Conservation (phyloP, 1,140 invertebrate genomes). For the Drosophila nikananu region DNA sequence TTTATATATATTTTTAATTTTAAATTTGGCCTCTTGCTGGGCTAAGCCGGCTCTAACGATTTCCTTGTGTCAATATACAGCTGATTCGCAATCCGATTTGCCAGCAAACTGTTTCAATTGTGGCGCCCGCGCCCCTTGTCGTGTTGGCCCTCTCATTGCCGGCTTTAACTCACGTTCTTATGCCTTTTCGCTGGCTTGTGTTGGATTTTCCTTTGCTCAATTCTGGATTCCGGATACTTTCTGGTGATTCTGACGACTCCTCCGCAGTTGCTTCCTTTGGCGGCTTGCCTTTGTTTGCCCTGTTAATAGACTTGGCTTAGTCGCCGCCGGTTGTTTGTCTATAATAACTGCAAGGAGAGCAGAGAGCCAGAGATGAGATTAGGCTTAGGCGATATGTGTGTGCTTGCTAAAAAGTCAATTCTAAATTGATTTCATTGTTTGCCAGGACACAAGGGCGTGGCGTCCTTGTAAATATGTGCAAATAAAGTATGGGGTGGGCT, state of each 20-base stretch:
- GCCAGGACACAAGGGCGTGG: constrained; percentile 9
- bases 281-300: constrained; percentile 57
- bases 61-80: constrained; percentile 82
- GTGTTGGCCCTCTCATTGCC: constrained; percentile 68
- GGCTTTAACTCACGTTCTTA: constrained; percentile 30
- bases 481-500: constrained; percentile 21
- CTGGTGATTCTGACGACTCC: constrained; percentile 7
- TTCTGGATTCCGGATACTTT: constrained; percentile 6
- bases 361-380: constrained; percentile 49
- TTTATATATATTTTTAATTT: constrained; percentile 72
- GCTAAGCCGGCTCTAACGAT: constrained; percentile 79
- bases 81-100: constrained; percentile 78
- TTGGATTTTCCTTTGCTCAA: constrained; percentile 1
- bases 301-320: constrained; percentile 74
- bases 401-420: constrained; percentile 51
- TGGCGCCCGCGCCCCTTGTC: constrained; percentile 23
- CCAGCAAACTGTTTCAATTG: constrained; percentile 66
- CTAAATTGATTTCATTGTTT: constrained; percentile 75
- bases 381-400: constrained; percentile 47
- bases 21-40: constrained; percentile 60
- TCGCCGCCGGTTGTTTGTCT: constrained; percentile 45
- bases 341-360: constrained; percentile 76
- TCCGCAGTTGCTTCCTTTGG: constrained; percentile 10
- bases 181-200: constrained; percentile 18
- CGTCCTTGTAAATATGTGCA: constrained; percentile 34